Evolutionary conservation across 2,797 vertebrate genomes (phyloP), one percentile per base, ranked within the genome.

Genomic region (Aulostomus chinensis): DNA sequence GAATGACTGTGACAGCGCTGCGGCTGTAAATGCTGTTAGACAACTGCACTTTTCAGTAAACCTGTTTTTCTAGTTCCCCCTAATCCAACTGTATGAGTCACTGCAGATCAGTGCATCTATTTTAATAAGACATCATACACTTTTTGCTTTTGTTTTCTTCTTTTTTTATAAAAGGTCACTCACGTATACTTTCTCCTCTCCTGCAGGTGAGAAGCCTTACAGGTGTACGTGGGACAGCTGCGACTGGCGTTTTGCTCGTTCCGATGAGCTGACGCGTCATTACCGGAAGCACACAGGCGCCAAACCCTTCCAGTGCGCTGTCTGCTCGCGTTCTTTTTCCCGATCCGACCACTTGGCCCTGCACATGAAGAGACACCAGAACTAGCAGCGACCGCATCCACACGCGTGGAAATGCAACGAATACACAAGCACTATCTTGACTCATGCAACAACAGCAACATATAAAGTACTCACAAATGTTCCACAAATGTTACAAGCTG

Each of bases 251-350:
- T 99, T 99, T 1, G 97, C 97, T 0, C 94, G 97, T 26, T 99
- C 97, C 0, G 97, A 99, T 0, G 97, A 99, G 85, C 88, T 99
- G 67, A 99, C 97, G 0, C 96, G 97, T 46, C 97, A 99, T 73
- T 99, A 94, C 91, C 86, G 97, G 64, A 99, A 99, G 80, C 97
- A 99, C 91, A 99, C 97, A 0, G 97, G 97, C 1, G 95, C 97
- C 58, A 99, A 99, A 82, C 97, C 97, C 32, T 99, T 99, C 90
- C 95, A 98, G 89, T 99, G 97, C 1, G 90, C 84, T 0, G 96
- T 99, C 68, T 99, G 97, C 88, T 98, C 93, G 28, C 96, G 97
- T 66, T 96, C 95, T 89, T 99, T 99, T 85, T 99, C 97, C 20
- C 94, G 97, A 43, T 99, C 97, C 0, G 97, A 99, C 58, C 97